Conservation (phyloP, 1,140 invertebrate species). For the Octopus sinensis region DNA sequence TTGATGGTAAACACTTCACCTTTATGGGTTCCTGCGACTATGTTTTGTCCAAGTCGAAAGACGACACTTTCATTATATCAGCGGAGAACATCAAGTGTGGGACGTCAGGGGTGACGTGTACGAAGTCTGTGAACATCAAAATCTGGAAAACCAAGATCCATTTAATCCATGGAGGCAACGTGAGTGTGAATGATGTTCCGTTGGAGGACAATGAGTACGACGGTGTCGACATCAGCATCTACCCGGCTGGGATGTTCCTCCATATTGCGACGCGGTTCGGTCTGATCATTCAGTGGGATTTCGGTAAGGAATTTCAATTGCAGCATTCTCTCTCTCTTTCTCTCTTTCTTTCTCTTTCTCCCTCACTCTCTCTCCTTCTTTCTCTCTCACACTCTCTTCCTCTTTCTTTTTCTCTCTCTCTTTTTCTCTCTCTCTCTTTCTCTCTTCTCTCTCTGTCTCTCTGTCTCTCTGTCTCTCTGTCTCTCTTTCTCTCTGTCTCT, state of each 20-base stretch:
- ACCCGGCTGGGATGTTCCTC: slow-evolving; percentile 69
- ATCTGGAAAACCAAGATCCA: slow-evolving; percentile 62
- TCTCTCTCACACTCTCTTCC: too few relatives aligned
- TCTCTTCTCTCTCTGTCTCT: too few relatives aligned
- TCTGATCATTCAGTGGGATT: slow-evolving; percentile 80
- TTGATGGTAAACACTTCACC: slow-evolving; percentile 77
- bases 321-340: too few relatives aligned
- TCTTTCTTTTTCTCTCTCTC: too few relatives aligned
- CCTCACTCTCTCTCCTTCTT: too few relatives aligned
- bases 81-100: slow-evolving; percentile 79
- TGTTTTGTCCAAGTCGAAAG: slow-evolving; percentile 52
- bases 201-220: background rate
- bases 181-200: slow-evolving; percentile 3
- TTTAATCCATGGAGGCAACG: slow-evolving; percentile 70
- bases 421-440: too few relatives aligned
- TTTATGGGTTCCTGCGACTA: slow-evolving; percentile 87
- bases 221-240: slow-evolving; percentile 43
- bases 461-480: too few relatives aligned
- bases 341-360: too few relatives aligned
- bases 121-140: slow-evolving; percentile 73
- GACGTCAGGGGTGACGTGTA: slow-evolving; percentile 79
- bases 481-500: too few relatives aligned
- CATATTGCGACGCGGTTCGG: slow-evolving; percentile 76
- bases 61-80: slow-evolving; percentile 63
- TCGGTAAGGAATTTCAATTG: background rate